Evolutionary conservation across 2,113 vertebrate genomes (phyloP), one percentile per base, ranked within the genome.

Genomic region (Daboia siamensis): DNA sequence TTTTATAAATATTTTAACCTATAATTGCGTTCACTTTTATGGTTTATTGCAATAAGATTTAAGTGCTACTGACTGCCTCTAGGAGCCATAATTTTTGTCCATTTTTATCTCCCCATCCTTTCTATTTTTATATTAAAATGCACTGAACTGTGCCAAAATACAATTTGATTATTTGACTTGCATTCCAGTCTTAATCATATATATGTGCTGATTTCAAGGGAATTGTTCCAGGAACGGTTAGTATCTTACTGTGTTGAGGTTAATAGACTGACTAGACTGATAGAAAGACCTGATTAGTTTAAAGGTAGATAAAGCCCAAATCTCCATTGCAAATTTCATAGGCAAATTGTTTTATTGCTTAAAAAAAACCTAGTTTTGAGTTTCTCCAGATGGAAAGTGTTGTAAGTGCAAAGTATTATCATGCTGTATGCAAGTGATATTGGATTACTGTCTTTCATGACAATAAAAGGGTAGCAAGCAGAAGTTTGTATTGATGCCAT

Each of bases 401-500:
- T 93, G 0, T 87, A 93, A 93, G 87, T 91, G 93, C 51, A 23
- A 93, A 54, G 87, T 90, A 89, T 46, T 93, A 29, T 93, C 95
- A 90, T n/a, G 92, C 90, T 91, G 24, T 86, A 86, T 57, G 48
- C 39, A 93, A 95, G 94, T 93, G 48, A 59, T 88, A 74, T 87
- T 93, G 86, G 84, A 94, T 91, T 0, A 0, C 87, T 94, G 87
- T 93, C 86, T 86, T 94, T 88, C 87, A 91, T 92, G 93, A 88
- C 95, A 93, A 92, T 94, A 96, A 96, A 93, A 89, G 91, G 88
- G 64, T 91, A 92, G 96, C 93, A 94, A 95, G 96, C 95, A 96
- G 94, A 95, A 93, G 94, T 96, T 96, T 94, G 93, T 93, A 57
- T 94, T 96, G 93, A 95, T 96, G 94, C 92, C 93, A 93, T 95